A percentile compares a stretch with the other conserved stretches of the same genome.
phyloP scores from a whole-genome alignment of 2,797 vertebrate species.

The Neosalanx taihuensis region DNA sequence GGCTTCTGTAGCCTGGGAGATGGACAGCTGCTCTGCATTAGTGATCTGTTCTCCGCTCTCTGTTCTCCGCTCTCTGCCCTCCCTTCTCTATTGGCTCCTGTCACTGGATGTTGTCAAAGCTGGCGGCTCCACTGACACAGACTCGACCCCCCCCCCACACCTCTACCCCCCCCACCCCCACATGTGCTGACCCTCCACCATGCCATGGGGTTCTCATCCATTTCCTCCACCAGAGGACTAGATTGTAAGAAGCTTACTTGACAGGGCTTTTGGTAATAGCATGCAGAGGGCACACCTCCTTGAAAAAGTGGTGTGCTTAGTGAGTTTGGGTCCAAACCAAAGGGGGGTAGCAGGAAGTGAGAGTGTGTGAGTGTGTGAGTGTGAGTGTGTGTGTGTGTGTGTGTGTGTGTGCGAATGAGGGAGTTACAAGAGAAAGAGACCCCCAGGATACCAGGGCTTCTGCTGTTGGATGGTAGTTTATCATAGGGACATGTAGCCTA shows the following conservation, averaged over 20 bases:
- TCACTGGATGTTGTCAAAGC: conserved; percentile 7
- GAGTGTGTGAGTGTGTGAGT: conserved; percentile 7
- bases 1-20: conserved; percentile 65
- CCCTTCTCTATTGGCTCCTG: conserved; percentile 27
- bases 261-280: conserved; percentile 12
- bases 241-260: conserved; percentile 8
- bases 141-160: neutral
- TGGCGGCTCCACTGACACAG: neutral
- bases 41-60: conserved; percentile 55
- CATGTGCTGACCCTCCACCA: neutral
- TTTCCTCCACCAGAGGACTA: neutral
- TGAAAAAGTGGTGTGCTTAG: neutral
- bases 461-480: conserved; percentile 46
- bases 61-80: conserved; percentile 32
- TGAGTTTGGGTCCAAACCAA: neutral
- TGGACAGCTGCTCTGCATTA: conserved; percentile 73
- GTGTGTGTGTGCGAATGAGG: conserved; percentile 17
- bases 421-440: conserved; percentile 49
- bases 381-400: conserved; percentile 16
- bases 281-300: conserved; percentile 21
- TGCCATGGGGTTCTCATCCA: neutral
- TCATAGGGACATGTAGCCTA: conserved; percentile 25
- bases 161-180: neutral
- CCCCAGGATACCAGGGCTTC: conserved; percentile 64
- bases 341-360: neutral